Percentiles rank a stretch among this genome's conserved stretches.
Evolutionary conservation across 2,113 vertebrate genomes (phyloP).

Genomic region (Halichoeres trimaculatus): DNA sequence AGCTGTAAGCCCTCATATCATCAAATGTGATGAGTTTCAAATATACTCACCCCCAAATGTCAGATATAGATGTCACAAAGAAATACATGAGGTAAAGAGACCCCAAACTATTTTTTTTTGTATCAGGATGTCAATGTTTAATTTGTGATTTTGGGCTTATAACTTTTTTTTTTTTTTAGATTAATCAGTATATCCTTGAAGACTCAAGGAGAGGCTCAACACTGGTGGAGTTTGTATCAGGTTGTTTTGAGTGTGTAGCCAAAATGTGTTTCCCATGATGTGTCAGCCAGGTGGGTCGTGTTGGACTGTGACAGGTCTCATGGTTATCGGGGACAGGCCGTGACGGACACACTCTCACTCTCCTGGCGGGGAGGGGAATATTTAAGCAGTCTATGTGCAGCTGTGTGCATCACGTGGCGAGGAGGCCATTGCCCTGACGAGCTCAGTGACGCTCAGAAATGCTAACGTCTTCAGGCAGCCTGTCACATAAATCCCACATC

Average conservation of each 20-base stretch:
- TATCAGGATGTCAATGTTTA: no score
- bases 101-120: no score
- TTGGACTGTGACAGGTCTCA: conserved; percentile 43
- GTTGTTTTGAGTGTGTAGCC: not conserved
- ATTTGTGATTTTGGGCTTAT: no score
- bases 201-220: no score
- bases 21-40: no score
- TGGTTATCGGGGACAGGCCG: conserved; percentile 43
- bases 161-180: no score
- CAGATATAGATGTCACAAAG: no score
- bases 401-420: conserved; percentile 33
- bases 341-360: conserved; percentile 43
- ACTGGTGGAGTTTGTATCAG: not conserved
- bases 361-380: conserved; percentile 23
- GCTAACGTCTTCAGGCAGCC: conserved; percentile 76
- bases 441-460: conserved; percentile 57
- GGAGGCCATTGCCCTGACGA: conserved; percentile 24
- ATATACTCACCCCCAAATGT: no score
- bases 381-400: conserved; percentile 9
- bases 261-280: not conserved
- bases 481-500: conserved; percentile 77
- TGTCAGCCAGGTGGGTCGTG: conserved; percentile 56
- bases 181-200: no score
- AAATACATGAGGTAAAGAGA: no score
- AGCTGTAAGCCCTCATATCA: no score